Conservation (phyloP, 2,888 invertebrate species). For the Caenorhabditis sp. region DNA sequence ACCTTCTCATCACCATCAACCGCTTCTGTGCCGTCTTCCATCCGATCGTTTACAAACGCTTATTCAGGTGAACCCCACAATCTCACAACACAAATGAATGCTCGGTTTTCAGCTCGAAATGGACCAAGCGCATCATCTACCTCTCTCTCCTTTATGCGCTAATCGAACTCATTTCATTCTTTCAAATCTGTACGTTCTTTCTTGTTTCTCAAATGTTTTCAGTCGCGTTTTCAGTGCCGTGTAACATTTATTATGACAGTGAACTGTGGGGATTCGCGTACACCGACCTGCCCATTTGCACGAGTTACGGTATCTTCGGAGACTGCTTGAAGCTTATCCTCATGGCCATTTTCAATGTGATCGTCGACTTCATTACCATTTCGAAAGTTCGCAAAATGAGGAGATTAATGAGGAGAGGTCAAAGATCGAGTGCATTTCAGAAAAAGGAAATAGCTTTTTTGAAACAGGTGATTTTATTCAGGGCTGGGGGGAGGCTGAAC, state of each 20-base stretch:
- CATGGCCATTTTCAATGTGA: slow-evolving; percentile 17
- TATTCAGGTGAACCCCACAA: neutral
- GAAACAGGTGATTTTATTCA: slow-evolving; percentile 13
- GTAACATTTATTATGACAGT: neutral
- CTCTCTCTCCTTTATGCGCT: neutral
- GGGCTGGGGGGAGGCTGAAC: too few relatives aligned
- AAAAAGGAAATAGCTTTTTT: slow-evolving; percentile 39
- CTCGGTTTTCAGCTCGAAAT: neutral
- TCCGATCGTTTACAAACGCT: neutral
- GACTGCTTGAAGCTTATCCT: slow-evolving; percentile 1
- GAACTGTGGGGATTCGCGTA: neutral
- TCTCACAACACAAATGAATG: neutral
- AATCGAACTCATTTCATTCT: neutral
- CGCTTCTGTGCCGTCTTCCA: slow-evolving; percentile 22
- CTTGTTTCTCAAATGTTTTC: neutral
- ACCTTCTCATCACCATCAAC: slow-evolving; percentile 11
- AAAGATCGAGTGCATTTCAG: slow-evolving; percentile 9
- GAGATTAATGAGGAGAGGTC: neutral
- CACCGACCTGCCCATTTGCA: slow-evolving; percentile 1
- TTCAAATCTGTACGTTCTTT: neutral
- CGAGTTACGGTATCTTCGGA: neutral
- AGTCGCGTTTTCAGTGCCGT: slow-evolving; percentile 10
- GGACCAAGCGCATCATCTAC: neutral
- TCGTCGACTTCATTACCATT: slow-evolving; percentile 16
- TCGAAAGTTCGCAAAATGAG: slow-evolving; percentile 24